phyloP scores from a whole-genome alignment of 2,888 invertebrate genomes.

The Asteroscopus sphinx region DNA sequence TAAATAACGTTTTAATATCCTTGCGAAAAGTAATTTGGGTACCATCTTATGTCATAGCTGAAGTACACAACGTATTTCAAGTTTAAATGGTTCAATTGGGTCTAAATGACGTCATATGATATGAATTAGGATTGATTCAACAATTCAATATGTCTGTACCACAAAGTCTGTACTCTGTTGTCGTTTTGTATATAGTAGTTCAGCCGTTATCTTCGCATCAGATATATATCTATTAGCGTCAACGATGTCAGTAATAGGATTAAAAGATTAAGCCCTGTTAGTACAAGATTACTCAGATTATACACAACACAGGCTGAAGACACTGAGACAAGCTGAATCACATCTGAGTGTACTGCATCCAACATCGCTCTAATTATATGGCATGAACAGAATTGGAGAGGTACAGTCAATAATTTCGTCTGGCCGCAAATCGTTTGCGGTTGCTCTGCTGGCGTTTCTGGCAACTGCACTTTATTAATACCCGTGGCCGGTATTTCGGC shows the following conservation, averaged over 20 bases:
- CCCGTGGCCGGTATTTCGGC: slow-evolving; percentile 26
- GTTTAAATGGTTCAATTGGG: slow-evolving; percentile 5
- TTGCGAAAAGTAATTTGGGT: background rate
- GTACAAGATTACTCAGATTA: slow-evolving; percentile 36
- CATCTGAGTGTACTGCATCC: background rate
- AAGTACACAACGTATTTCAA: slow-evolving; percentile 1
- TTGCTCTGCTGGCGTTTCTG: slow-evolving; percentile 25
- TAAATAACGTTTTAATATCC: slow-evolving; percentile 10
- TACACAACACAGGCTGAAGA: slow-evolving; percentile 12
- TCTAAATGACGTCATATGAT: slow-evolving; percentile 5
- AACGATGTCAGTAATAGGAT: slow-evolving; percentile 33
- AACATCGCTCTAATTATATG: slow-evolving; percentile 6
- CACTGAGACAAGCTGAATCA: slow-evolving; percentile 1
- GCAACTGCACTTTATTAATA: slow-evolving; percentile 38
- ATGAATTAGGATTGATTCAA: slow-evolving; percentile 10
- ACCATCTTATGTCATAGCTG: slow-evolving; percentile 7
- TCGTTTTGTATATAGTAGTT: slow-evolving; percentile 24
- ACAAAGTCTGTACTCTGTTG: too few relatives aligned
- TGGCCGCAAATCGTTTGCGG: slow-evolving; percentile 38
- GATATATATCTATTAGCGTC: slow-evolving; percentile 15
- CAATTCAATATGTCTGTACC: background rate
- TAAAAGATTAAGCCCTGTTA: slow-evolving; percentile 35
- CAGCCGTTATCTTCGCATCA: slow-evolving; percentile 27
- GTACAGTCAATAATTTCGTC: slow-evolving; percentile 30
- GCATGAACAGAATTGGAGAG: slow-evolving; percentile 1